Evolutionary conservation across 2,797 vertebrate genomes (phyloP), one percentile per base, ranked within the genome.

Genomic region (Paguma larvata): DNA sequence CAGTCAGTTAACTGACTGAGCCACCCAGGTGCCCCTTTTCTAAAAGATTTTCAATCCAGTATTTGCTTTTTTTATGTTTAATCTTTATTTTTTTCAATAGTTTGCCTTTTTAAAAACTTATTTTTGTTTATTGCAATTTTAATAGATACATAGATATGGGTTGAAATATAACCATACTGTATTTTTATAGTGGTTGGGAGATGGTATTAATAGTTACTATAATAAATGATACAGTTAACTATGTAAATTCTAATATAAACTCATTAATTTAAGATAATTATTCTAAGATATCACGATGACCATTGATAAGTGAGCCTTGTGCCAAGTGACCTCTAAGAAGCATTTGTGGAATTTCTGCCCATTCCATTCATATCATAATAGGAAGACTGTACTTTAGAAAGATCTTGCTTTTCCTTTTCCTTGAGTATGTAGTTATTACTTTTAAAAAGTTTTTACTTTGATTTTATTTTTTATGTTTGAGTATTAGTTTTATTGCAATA

Each of bases 61-160:
- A 23, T 59, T 59, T 59, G 0, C 56, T 8, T 59, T 59, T 59
- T 59, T 59, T 23, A 59, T 79, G 93, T 98, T 80, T 83, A 16
- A 53, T 53, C 16, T 53, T 53, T 53, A 53, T 79, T 94, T 98
- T 80, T 94, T 98, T 77, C 53, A 75, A 83, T 91, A 65, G 82
- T 88, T 93, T 95, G 30, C 7, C 41, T 91, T 92, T 91, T 97
- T 65, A 16, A 89, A 67, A 34, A 80, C 25, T 38, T 75, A n/a
- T 73, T 79, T 93, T n/a, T 68, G 38, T 82, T 32, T 19, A 59
- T 67, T 92, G 4, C 70, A 63, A 82, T 96, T 95, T 73, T 89
- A 94, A 53, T 91, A 93, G 68, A 30, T 92, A 15, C 68, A 16
- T 38, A 88, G 21, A 86, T 67, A 48, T 85, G 56, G 38, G 13